These are phyloP conservation scores for Takifugu bimaculatus DNA, from an alignment of 2,113 vertebrate genomes.

Conservation along the genomic window DNA sequence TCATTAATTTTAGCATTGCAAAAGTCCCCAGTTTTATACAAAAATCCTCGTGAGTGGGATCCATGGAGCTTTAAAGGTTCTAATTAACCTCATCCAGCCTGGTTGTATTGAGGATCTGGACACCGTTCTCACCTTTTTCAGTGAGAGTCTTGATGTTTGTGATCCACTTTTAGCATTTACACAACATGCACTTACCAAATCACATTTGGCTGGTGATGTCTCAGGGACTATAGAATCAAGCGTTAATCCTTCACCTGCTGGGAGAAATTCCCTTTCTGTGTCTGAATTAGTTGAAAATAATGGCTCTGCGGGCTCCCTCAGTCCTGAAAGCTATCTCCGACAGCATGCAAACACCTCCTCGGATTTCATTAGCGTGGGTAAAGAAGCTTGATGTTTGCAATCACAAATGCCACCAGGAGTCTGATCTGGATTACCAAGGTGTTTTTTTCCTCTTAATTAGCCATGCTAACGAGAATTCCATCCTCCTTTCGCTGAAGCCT, in stretches of 20 bases:
- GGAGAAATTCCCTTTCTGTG: conserved; percentile 25
- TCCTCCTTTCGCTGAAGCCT: conserved; percentile 21
- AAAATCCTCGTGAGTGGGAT: conserved; percentile 13
- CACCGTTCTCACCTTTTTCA: conserved; percentile 4
- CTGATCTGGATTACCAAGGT: conserved; percentile 33
- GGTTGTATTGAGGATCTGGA: conserved; percentile 2
- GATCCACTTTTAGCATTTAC: conserved; percentile 1
- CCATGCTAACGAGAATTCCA: conserved; percentile 23
- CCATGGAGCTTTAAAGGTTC: conserved; percentile 34
- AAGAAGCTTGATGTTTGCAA: conserved; percentile 29
- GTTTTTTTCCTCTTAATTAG: conserved; percentile 9
- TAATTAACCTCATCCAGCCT: conserved; percentile 24
- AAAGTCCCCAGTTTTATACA: neutral
- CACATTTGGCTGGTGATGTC: conserved; percentile 1
- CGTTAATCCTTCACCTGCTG: conserved; percentile 14
- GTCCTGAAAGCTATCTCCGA: conserved; percentile 27
- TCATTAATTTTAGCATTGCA: conserved; percentile 16
- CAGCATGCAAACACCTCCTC: conserved; percentile 19
- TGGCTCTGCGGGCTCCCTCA: conserved; percentile 13
- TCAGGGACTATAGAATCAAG: neutral
- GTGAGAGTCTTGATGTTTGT: conserved; percentile 16
- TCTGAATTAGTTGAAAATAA: conserved; percentile 35
- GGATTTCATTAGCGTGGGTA: conserved; percentile 42
- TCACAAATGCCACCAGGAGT: conserved; percentile 12
- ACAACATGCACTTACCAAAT: neutral